These are phyloP conservation scores for Diachrysia chrysitis DNA, from an alignment of 2,888 invertebrate genomes.

Conservation along the genomic window DNA sequence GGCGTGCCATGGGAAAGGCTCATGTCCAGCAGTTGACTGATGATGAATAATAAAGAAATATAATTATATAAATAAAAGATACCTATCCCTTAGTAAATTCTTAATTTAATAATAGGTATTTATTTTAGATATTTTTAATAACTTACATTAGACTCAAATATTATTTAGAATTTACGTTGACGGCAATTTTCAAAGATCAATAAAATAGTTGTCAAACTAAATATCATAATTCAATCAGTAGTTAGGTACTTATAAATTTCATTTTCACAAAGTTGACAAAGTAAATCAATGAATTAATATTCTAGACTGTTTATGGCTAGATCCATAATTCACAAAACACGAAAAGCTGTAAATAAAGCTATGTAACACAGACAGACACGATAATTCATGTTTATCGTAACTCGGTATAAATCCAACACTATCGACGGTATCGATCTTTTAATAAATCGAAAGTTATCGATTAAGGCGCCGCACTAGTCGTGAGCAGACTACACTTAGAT, in stretches of 20 bases:
- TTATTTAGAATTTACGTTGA: no score
- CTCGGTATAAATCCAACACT: conserved; percentile 53
- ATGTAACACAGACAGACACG: conserved; percentile 46
- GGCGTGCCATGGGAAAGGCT: no score
- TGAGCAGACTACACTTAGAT: conserved; percentile 42
- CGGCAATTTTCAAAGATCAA: not conserved
- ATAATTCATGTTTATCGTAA: conserved; percentile 60
- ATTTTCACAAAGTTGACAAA: conserved; percentile 46
- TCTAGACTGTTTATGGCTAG: conserved; percentile 31
- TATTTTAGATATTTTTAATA: no score
- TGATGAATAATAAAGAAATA: no score
- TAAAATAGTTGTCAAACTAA: conserved; percentile 11
- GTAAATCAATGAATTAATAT: conserved; percentile 40
- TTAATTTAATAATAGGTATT: no score
- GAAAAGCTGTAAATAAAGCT: conserved; percentile 49
- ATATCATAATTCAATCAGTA: conserved; percentile 33
- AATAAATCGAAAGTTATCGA: conserved; percentile 65
- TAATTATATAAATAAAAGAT: no score
- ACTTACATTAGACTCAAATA: no score
- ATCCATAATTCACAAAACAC: conserved; percentile 51
- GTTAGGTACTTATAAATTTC: conserved; percentile 16
- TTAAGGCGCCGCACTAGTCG: conserved; percentile 59
- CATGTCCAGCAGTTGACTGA: no score
- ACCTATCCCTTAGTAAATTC: no score
- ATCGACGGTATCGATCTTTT: conserved; percentile 56